Evolutionary conservation across 1,140 invertebrate species (phyloP), one percentile per base, ranked within the genome.

Genomic region (Tribolium castaneum): DNA sequence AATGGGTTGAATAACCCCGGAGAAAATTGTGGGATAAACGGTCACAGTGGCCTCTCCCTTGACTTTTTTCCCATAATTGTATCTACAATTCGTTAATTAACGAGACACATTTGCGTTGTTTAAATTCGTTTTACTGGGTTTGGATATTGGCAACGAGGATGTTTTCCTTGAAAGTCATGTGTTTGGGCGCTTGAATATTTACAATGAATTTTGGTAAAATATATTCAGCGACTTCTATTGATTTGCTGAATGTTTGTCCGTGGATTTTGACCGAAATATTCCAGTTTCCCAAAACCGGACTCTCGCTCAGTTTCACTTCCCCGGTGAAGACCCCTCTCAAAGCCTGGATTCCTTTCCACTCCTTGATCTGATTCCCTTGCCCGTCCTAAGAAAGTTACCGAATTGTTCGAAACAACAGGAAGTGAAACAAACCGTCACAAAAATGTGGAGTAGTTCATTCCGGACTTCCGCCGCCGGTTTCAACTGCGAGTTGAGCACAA

Each of bases 121-220:
- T 10, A 9, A 54, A 54, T 54, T 19, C 25, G 25, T 16, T 25
- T 90, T 90, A 98, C 96, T 94, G 95, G 6, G 96, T 94, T 49
- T 93, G 91, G 7, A 99, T 90, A 16, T 93, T 94, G 5, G 93
- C 93, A 9, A 89, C 90, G 25, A 98, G 90, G 56, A 92, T 90
- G 16, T 92, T 92, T 73, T 96, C 93, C 74, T 92, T 93, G 83
- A 96, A 94, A 1, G 94, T 93, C 0, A 94, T 89, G 86, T 97
- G 95, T 77, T 93, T 90, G 1, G 95, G 93, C 0, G 95, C 90
- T 62, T 95, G 91, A 16, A 98, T 90, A 0, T 91, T 90, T 12
- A 99, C 94, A 85, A 97, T 92, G 87, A 97, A 99, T 82, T 98
- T 97, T 0, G 97, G 97, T 34, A 97, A 87, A 22, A 99, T 93